Conservation (phyloP, 2,888 invertebrate species). For the Melipona bicolor region DNA sequence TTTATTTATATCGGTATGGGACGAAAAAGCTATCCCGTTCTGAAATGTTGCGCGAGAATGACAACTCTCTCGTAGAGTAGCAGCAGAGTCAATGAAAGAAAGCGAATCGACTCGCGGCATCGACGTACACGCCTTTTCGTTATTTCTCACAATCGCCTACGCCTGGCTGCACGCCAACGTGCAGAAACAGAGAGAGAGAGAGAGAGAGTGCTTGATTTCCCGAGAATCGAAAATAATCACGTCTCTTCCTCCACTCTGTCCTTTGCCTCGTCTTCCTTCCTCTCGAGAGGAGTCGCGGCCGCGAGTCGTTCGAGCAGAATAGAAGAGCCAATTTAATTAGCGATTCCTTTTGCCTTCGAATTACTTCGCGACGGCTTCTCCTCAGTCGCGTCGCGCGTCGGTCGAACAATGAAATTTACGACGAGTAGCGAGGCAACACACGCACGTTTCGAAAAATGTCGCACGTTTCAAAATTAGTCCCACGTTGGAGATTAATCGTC, state of each 20-base stretch:
- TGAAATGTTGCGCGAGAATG: too few species aligned
- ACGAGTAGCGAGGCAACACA: not conserved
- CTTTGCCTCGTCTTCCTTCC: not conserved
- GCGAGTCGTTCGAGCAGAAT: not conserved
- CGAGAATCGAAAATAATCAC: constrained; percentile 5
- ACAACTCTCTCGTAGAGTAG: too few species aligned
- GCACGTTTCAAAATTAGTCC: not conserved
- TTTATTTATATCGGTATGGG: too few species aligned
- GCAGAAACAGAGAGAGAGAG: too few species aligned
- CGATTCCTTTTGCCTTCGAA: not conserved
- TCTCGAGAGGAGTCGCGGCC: not conserved
- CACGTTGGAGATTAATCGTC: not conserved
- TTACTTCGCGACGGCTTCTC: not conserved
- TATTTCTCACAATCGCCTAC: constrained; percentile 77
- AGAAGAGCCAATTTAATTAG: not conserved
- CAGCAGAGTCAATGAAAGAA: constrained; percentile 75
- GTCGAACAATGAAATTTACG: not conserved
- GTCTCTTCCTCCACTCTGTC: not conserved
- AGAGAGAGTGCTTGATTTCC: not conserved
- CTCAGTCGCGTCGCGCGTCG: not conserved
- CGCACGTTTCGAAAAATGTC: not conserved
- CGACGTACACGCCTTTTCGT: constrained; percentile 70
- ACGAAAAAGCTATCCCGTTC: too few species aligned
- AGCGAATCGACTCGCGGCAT: constrained; percentile 44
- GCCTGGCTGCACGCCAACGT: constrained; percentile 73